Evolutionary conservation across 1,140 invertebrate species (phyloP), one percentile per base, ranked within the genome.

Genomic region (Lasaia peninsularis): DNA sequence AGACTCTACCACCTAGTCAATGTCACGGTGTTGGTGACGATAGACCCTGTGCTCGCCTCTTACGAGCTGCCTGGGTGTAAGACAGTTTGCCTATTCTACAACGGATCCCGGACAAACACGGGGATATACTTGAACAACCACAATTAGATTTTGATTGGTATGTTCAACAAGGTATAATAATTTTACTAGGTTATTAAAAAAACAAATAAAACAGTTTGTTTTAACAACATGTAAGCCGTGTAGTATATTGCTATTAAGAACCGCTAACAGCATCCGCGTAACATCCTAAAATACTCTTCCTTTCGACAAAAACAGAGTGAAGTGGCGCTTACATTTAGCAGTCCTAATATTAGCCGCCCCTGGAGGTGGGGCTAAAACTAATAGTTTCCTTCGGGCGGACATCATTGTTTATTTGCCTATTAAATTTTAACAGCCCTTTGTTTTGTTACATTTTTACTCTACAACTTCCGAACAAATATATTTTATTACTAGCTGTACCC

Each of bases 221-320:
- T 12, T 34, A 20, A 20, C 59, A 60, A 14, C 73, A 80, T 80
- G 71, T 80, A 74, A 77, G 14, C 73, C 63, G 24, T 49, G 24
- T 50, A 6, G 14, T 7, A 16, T 7, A 59, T 53, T 54, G 72
- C 71, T 82, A 80, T 80, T 77, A 80, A 78, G 72, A 71, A 72
- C 68, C 75, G 77, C 66, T 78, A 81, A 80, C 68, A 75, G 76
- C 75, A 68, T 79, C 69, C 74, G 66, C 78, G 67, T 73, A 72
- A 74, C 75, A 69, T 73, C 65, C 76, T 68, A 78, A 78, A 80
- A 80, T 82, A 81, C 63, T 75, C 71, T 74, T 81, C 73, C 79
- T 75, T 78, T 71, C 73, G 71, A 78, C 73, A 80, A 74, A 79
- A 78, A 65, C 54, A 60, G 50, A 56, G 56, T 61, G 56, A 69